Base-by-base conservation (phyloP, 2,888 invertebrate species). In the Graphium colonna region DNA sequence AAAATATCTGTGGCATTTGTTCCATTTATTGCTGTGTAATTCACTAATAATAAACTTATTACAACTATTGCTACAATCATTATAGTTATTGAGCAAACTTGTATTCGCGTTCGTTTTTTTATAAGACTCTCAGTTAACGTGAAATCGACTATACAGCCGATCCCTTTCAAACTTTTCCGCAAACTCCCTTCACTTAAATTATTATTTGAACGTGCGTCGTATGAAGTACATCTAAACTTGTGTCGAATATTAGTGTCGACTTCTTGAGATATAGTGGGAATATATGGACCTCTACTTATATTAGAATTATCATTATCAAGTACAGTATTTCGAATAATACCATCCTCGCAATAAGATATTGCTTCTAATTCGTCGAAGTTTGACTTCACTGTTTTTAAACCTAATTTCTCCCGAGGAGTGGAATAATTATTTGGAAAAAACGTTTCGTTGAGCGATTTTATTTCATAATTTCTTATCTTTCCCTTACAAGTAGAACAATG, bases 1-100 rank as follows among this genome's bases (percentile, higher is more conserved):
- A 69, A 73, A 65, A 73, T 65, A 64, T 77, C 79, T 59, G 67
- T 71, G 63, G 73, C 64, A 68, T 75, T 70, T 66, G 77, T 80
- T 76, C 79, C 78, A 80, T 73, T 75, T 73, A 83, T 77, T 67
- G 77, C 75, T 67, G 87, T 86, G 78, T 87, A 85, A 73, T 89
- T 89, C 51, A 89, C 87, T 72, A 90, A 78, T 73, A 90, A 70
- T 73, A 90, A 83, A 77, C 87, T 86, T 75, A 90, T 87, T 21
- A 85, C 75, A 73, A 90, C 76, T 56, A 90, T 87, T 58, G 90
- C 87, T 71, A 90, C 68, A 67, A 90, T 83, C 85, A 89, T 88
- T 69, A 89, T 78, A 78, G 86, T 88, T 77, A 89, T 86, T 83
- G 89, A 89, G 82, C 87, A 89, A 56, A 88, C 88, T 73, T 87